Evolutionary conservation across 1,140 invertebrate genomes (phyloP).

Genomic region (Probaryconus sp.): DNA sequence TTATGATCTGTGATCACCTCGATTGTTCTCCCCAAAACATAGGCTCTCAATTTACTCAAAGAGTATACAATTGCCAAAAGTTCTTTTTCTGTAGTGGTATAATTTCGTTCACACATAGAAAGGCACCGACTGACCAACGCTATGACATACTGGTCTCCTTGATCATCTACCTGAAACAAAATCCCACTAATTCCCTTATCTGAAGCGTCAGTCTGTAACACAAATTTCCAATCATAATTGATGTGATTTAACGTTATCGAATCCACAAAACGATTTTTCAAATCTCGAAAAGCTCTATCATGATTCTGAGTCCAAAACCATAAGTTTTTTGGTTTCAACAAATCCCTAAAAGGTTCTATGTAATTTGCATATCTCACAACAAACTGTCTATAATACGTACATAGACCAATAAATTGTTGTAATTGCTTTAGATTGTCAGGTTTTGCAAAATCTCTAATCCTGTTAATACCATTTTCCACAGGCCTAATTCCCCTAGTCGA

Average conservation of each 20-base stretch:
- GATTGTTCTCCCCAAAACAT: background rate
- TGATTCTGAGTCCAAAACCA: slow-evolving; percentile 20
- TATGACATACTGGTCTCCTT: background rate
- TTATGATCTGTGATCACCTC: background rate
- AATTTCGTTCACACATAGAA: background rate
- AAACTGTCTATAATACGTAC: slow-evolving; percentile 7
- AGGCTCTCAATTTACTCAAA: background rate
- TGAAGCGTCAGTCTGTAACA: background rate
- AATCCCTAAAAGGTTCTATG: slow-evolving; percentile 30
- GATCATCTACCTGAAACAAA: background rate
- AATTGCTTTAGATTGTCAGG: slow-evolving; percentile 5
- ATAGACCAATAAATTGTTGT: slow-evolving; percentile 9
- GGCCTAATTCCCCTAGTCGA: background rate
- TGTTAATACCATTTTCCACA: background rate
- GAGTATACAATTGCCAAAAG: background rate
- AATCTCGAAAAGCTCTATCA: background rate
- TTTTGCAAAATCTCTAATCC: slow-evolving; percentile 5
- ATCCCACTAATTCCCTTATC: slow-evolving; percentile 3
- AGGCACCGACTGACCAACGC: slow-evolving; percentile 4
- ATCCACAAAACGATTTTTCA: slow-evolving; percentile 38
- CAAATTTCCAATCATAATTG: slow-evolving; percentile 6
- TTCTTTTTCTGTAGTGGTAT: slow-evolving; percentile 1
- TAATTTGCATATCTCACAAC: background rate
- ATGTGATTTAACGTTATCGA: slow-evolving; percentile 23
- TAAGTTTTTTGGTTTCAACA: slow-evolving; percentile 9